Evolutionary conservation across 2,113 vertebrate species (phyloP).

Genomic region (Sclerurus mexicanus): DNA sequence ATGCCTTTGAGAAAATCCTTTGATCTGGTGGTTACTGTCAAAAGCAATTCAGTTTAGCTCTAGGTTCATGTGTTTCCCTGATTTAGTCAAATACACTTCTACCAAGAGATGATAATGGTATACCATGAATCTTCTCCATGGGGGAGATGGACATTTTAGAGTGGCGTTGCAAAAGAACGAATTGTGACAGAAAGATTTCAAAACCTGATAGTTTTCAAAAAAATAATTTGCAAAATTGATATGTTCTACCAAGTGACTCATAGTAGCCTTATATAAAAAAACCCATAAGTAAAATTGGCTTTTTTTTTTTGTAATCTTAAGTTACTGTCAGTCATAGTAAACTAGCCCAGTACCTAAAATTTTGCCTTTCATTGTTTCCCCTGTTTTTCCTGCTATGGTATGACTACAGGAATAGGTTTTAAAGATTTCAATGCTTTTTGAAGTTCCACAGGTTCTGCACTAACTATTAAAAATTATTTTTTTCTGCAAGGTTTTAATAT

Average conservation of each 20-base stretch:
- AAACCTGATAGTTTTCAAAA: neutral
- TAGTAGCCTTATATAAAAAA: neutral
- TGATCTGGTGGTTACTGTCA: neutral
- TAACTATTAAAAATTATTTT: neutral
- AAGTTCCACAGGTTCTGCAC: neutral
- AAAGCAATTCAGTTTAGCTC: neutral
- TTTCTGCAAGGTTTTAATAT: constrained; percentile 87
- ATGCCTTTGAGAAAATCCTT: neutral
- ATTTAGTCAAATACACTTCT: neutral
- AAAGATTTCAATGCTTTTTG: neutral
- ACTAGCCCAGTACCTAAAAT: neutral
- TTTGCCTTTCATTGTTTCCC: neutral
- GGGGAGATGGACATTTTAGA: neutral
- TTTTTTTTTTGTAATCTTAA: neutral
- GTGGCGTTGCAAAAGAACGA: neutral
- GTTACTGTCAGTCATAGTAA: neutral
- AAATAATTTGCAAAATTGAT: neutral
- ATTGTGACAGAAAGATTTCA: neutral
- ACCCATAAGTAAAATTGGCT: neutral
- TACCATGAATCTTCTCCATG: neutral
- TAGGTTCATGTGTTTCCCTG: neutral
- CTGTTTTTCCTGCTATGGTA: neutral
- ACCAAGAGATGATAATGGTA: neutral
- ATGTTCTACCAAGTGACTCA: neutral
- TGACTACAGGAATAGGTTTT: neutral